Base-by-base conservation (phyloP, 2,888 invertebrate species). In the Desoria tigrina region DNA sequence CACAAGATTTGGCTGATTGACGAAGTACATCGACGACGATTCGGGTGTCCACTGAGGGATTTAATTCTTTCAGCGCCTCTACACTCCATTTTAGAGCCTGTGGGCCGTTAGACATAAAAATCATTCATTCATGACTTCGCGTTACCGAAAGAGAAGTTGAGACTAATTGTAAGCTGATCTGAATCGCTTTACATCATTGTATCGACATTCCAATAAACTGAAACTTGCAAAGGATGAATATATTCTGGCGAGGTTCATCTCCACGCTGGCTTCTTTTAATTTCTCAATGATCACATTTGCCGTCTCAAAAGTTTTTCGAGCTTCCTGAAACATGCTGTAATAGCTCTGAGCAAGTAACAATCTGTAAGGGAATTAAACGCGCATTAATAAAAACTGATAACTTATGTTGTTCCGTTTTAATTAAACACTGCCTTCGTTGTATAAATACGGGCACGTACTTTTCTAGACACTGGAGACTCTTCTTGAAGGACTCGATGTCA, bases 1-100 rank as follows among this genome's bases (percentile, higher is more conserved):
- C 92, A 82, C 94, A 94, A 21, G 92, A 88, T 80, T 92, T 94
- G 68, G 92, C 89, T 76, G 92, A 90, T 78, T 92, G 90, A 55
- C 94, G 86, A 42, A 94, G 82, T 61, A 92, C 90, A 80, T 94
- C 92, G 61, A 94, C 85, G 39, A 86, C 84, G 67, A 89, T 84
- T 79, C 88, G 77, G 88, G 87, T 68, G 88, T 84, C 74, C 83
- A 82, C 28, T 1, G n/a, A 51, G 9, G 28, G 16, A 23, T 64
- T 60, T 26, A 67, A 28, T 77, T 88, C 84, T 56, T 83, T 81
- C 72, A 94, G 83, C 45, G 94, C 92, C 78, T 87, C 84, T 77
- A 88, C 82, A 79, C 90, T 88, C 90, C 92, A 93, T 71, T 84
- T 84, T 80, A 88, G 88, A 9, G 85, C 84, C 84, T 84, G 77